Conservation (phyloP, 2,888 invertebrate species). For the Entomobrya proxima region DNA sequence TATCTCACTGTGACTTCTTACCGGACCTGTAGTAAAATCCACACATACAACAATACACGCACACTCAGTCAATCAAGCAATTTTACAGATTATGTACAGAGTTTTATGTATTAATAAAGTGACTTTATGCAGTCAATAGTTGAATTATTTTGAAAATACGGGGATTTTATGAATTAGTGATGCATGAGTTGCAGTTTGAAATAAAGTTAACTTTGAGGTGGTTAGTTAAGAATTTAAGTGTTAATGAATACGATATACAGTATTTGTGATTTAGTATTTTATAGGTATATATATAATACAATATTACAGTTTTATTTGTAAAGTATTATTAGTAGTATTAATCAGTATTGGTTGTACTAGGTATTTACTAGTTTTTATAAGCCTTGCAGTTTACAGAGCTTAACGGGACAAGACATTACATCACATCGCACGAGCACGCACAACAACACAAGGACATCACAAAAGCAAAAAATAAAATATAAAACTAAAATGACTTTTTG, state of each 20-base stretch:
- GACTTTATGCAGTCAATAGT: too few species aligned
- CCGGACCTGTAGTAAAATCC: conserved; percentile 61
- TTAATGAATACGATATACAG: too few species aligned
- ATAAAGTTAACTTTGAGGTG: too few species aligned
- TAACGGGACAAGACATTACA: conserved; percentile 22
- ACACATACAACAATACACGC: conserved; percentile 57
- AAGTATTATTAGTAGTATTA: too few species aligned
- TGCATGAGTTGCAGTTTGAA: not conserved
- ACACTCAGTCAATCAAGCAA: conserved; percentile 56
- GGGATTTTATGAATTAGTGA: not conserved
- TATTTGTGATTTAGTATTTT: too few species aligned
- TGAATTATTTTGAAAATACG: too few species aligned
- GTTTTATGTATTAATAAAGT: not conserved
- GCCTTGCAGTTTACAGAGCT: not conserved
- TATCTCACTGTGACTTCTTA: conserved; percentile 67
- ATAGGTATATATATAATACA: not conserved
- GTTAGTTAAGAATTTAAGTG: too few species aligned
- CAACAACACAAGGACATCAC: conserved; percentile 24
- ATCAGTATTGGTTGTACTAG: too few species aligned
- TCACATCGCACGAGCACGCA: conserved; percentile 56
- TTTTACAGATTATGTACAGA: conserved; percentile 5
- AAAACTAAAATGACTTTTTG: not conserved
- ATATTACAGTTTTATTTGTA: too few species aligned
- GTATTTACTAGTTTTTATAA: too few species aligned
- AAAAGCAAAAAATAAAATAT: conserved; percentile 18